Evolutionary conservation across 2,113 vertebrate species (phyloP), one percentile per base, ranked within the genome.

Genomic region (Collichthys lucidus): DNA sequence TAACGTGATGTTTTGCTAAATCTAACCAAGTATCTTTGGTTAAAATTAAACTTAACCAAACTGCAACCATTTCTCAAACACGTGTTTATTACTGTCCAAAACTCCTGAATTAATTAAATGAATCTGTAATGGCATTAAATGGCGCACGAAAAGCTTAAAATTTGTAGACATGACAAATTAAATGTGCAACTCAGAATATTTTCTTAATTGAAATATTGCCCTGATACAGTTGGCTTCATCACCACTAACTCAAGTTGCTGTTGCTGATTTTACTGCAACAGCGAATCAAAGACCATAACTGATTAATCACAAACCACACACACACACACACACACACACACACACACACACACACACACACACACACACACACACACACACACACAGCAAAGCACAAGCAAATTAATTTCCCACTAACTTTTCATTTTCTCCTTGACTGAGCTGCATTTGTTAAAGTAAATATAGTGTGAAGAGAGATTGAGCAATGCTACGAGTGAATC

Each of bases 391-490:
- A 35, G 31, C 42, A 55, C 65, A 22, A 29, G 16, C 24, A 78
- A 70, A 82, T 84, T 47, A 52, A 73, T 82, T 77, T 62, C 61
- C 66, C 70, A 86, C 86, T 87, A 86, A 71, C 79, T 77, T 89
- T 86, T n/a, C 42, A 90, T 88, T 88, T 90, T 85, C 81, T 68
- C 44, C 74, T 77, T 65, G 79, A 75, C 75, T 71, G 80, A 80
- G 59, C 79, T 31, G 61, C 79, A 53, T 82, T 80, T 86, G 76
- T 84, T 79, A 46, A 75, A 63, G 57, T 57, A 67, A 80, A 85
- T 78, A 66, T 11, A 31, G 74, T 59, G 69, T 86, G 73, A 83
- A 69, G 69, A 56, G 49, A 80, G 24, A 76, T 14, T 50, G 69
- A 79, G 26, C 65, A 63, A 26, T 31, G 42, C 64, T 40, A 76